These are phyloP conservation scores for Aurelia aurita complex sp. Pacific DNA, from an alignment of 30 jellyfish, hydroid and myxozoan species.

Conservation along the genomic window DNA sequence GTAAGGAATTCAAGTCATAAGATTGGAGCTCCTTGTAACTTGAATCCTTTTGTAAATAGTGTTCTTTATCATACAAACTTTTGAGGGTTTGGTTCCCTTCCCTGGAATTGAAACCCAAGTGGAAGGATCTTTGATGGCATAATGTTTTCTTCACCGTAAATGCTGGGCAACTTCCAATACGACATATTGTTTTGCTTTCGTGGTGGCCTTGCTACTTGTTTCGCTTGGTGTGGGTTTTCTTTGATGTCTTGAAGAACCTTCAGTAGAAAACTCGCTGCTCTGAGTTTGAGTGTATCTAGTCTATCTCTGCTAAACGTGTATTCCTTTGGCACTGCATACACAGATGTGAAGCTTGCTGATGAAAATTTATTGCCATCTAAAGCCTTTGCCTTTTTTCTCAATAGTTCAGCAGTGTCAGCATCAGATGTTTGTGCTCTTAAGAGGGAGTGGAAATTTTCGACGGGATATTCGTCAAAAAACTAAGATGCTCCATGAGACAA, in stretches of 20 bases:
- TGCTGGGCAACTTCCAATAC: conserved; percentile 4
- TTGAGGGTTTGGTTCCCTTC: conserved; percentile 1
- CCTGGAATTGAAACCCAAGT: conserved; percentile 13
- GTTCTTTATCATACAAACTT: neutral
- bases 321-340: too few species aligned
- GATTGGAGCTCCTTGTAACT: too few species aligned
- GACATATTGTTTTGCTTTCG: conserved; percentile 1
- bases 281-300: too few species aligned
- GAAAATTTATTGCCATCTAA: neutral
- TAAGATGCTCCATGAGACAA: conserved; percentile 9
- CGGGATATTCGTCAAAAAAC: conserved; percentile 33
- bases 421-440: conserved; percentile 14
- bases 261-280: too few species aligned
- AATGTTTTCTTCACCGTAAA: conserved; percentile 8
- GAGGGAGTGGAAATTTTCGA: conserved; percentile 23
- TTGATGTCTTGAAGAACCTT: neutral
- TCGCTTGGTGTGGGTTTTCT: conserved; percentile 8
- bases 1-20: too few species aligned
- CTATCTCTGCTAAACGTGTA: too few species aligned
- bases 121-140: conserved; percentile 7
- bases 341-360: too few species aligned
- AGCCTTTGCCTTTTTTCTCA: conserved; percentile 19
- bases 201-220: conserved; percentile 16
- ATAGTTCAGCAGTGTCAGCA: conserved; percentile 25
- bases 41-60: too few species aligned